Conservation (phyloP, 2,888 invertebrate genomes). For the Coecobrya sp. region DNA sequence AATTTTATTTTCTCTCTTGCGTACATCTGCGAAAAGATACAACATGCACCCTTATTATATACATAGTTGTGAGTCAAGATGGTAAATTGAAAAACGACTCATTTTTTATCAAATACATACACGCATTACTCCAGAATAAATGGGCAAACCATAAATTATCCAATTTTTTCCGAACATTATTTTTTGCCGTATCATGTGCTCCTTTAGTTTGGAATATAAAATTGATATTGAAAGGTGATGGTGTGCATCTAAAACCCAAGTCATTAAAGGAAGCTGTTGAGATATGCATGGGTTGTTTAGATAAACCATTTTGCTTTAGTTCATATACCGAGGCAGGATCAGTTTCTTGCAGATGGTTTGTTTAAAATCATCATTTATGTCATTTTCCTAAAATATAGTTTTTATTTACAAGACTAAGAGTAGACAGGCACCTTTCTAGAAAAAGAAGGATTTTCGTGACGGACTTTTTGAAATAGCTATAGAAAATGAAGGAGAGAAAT, state of each 20-base stretch:
- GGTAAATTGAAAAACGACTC: constrained; percentile 65
- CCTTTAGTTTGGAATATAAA: neutral
- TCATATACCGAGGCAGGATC: neutral
- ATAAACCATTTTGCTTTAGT: neutral
- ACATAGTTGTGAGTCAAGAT: neutral
- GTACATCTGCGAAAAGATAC: constrained; percentile 32
- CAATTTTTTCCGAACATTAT: constrained; percentile 60
- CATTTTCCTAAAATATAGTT: constrained; percentile 69
- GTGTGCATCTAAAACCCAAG: constrained; percentile 8
- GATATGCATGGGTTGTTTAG: neutral
- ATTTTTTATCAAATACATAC: constrained; percentile 61
- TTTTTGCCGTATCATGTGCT: neutral
- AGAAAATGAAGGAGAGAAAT: constrained; percentile 49
- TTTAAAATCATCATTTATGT: constrained; percentile 74
- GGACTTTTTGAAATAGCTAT: neutral
- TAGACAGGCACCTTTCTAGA: neutral
- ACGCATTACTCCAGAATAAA: constrained; percentile 48
- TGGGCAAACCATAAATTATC: constrained; percentile 79
- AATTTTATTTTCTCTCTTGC: neutral
- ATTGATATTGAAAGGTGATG: constrained; percentile 62
- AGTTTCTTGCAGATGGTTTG: constrained; percentile 47
- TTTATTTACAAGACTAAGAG: constrained; percentile 39
- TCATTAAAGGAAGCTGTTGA: constrained; percentile 56
- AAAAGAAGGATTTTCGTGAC: constrained; percentile 8
- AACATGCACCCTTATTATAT: neutral